These are phyloP conservation scores for Dasyornis broadbenti DNA, from an alignment of 2,113 vertebrate species.

Conservation along the genomic window DNA sequence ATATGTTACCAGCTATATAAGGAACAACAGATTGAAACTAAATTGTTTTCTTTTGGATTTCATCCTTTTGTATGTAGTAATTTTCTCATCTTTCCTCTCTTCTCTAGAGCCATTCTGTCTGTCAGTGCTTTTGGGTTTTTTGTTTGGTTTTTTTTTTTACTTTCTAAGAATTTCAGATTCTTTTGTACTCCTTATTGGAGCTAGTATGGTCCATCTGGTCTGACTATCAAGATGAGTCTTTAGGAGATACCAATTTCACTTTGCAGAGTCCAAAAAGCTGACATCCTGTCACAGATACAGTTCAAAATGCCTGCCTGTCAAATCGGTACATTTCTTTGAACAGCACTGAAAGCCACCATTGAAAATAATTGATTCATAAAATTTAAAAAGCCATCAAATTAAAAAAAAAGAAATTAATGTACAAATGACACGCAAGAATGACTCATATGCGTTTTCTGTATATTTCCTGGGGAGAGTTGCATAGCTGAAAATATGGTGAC, in stretches of 20 bases:
- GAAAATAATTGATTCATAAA: neutral
- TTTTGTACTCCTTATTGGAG: neutral
- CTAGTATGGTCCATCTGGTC: conserved; percentile 8
- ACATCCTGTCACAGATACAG: neutral
- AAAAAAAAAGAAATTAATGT: neutral
- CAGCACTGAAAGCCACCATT: neutral
- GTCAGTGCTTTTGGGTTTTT: neutral
- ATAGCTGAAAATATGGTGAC: neutral
- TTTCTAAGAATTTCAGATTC: neutral
- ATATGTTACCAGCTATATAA: neutral
- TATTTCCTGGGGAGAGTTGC: neutral
- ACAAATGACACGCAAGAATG: neutral
- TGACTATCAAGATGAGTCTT: conserved; percentile 4
- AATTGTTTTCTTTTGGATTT: neutral
- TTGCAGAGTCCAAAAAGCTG: conserved; percentile 31
- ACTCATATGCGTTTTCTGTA: neutral
- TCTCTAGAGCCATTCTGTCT: neutral
- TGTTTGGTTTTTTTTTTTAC: neutral
- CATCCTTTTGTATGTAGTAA: neutral
- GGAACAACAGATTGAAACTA: neutral
- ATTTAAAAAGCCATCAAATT: neutral
- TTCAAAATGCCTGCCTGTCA: neutral
- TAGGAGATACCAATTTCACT: neutral
- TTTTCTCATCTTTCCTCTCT: neutral
- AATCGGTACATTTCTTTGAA: neutral